A percentile compares a stretch with the other conserved stretches of the same genome.
phyloP scores from a whole-genome alignment of 2,888 invertebrate genomes.

The Thymelicus acteon region DNA sequence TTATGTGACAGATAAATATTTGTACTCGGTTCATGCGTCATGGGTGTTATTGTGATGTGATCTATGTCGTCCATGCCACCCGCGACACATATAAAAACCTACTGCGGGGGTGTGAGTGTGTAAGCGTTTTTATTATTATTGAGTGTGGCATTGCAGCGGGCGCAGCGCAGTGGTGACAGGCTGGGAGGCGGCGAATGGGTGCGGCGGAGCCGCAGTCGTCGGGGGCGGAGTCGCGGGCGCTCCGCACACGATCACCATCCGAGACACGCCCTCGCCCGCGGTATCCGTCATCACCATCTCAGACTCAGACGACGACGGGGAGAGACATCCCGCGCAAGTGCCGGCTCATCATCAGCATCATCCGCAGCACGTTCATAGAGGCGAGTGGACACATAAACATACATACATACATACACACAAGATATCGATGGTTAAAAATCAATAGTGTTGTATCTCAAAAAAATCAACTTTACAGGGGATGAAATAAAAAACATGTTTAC shows the following conservation, averaged over 20 bases:
- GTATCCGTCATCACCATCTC: conserved; percentile 98
- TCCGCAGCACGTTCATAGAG: conserved; percentile 45
- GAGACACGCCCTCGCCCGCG: conserved; percentile 97
- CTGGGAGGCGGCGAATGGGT: conserved; percentile 46
- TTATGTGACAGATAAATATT: too few species aligned
- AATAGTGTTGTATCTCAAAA: too few species aligned
- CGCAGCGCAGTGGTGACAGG: conserved; percentile 49
- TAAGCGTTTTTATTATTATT: too few species aligned
- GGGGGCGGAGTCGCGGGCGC: conserved; percentile 40
- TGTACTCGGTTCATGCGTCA: too few species aligned
- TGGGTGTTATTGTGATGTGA: too few species aligned
- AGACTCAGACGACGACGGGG: conserved; percentile 95
- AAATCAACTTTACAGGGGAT: too few species aligned
- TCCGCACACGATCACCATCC: conserved; percentile 96
- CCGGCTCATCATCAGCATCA: conserved; percentile 3
- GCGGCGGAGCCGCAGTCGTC: conserved; percentile 29
- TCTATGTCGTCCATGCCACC: too few species aligned
- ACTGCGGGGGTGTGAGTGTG: too few species aligned
- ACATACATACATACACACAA: too few species aligned
- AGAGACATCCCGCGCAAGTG: conserved; percentile 49
- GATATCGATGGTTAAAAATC: too few species aligned
- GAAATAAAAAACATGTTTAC: too few species aligned
- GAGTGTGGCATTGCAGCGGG: conserved; percentile 20
- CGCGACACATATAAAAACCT: too few species aligned
- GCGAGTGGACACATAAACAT: conserved; percentile 17